A percentile compares a stretch with the other conserved stretches of the same genome.
Conservation (phyloP, 2,113 vertebrate species). For the Thymallus thymallus region DNA sequence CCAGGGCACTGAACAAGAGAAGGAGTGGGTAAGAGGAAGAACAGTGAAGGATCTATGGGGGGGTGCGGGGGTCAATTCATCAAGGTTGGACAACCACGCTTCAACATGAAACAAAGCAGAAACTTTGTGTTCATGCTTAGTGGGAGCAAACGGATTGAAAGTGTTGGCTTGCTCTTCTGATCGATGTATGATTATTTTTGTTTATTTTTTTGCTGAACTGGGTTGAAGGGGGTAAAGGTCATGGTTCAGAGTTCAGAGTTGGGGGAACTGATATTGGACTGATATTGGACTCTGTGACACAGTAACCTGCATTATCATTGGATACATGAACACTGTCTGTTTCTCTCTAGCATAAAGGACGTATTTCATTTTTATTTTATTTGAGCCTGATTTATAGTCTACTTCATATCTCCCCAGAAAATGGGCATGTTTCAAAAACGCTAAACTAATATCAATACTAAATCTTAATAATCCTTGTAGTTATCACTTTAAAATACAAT, state of each 20-base stretch:
- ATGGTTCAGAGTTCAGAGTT: neutral
- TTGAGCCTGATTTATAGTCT: neutral
- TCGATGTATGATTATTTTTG: constrained; percentile 6
- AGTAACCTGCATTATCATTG: neutral
- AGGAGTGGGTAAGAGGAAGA: constrained; percentile 30
- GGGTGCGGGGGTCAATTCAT: constrained; percentile 5
- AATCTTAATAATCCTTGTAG: constrained; percentile 29
- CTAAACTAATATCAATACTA: constrained; percentile 16
- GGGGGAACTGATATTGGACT: neutral
- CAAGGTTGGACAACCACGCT: constrained; percentile 2
- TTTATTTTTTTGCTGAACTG: constrained; percentile 3
- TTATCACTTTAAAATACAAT: constrained; percentile 26
- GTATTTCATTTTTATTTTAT: neutral
- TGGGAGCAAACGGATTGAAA: neutral
- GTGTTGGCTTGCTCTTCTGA: constrained; percentile 9
- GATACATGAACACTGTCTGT: neutral
- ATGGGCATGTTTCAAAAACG: constrained; percentile 7
- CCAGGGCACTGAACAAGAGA: constrained; percentile 31
- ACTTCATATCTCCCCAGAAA: constrained; percentile 7
- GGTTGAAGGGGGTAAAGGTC: neutral
- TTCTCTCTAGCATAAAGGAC: neutral
- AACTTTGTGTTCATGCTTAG: constrained; percentile 9
- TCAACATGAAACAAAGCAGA: neutral
- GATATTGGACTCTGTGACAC: neutral
- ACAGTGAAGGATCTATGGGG: constrained; percentile 3